Evolutionary conservation across 37 sponge, comb jelly and placozoan species (phyloP), one percentile per base, ranked within the genome.

Genomic region (Corticium candelabrum): DNA sequence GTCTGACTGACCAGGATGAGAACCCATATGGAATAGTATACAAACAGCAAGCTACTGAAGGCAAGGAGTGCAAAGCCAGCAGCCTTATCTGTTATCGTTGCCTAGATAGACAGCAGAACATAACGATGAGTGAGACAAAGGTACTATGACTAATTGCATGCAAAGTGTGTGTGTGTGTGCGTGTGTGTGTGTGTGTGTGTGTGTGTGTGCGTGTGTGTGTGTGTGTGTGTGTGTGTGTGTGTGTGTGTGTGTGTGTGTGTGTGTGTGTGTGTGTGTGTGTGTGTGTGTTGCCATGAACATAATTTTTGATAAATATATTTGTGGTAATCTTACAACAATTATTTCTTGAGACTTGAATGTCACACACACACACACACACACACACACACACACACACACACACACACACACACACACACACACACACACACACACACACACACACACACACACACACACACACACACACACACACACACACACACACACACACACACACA

Each of bases 1-100:
- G 15, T 50, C 62, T 87, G 21, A 87, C 91, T 38, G 85, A 91
- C 81, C 82, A 85, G 68, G 84, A 89, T 39, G 77, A 86, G 15
- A 21, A 50, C 62, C 62, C 62, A 50, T 27, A 50, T 50, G 15
- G 62, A 50, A 21, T 50, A 50, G 21, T 50, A 50, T 27, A 50
- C 15, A 50, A 50, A 50, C 62, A 50, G 62, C 11, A 21, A 11
- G 21, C 62, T 27, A 21, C 62, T 50, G 21, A 50, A 50, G 15
- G 62, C 62, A 27, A 50, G 11, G 15, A 50, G 11, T 11, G 15
- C 62, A 50, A 50, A 50, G 15, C 62, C 62, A 21, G 21, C 62
- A 21, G 21, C 62, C 21, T 21, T 50, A 50, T 50, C 62, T 11
- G 62, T 21, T 27, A 11, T 21, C 15, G 62, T 50, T 21, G 62